phyloP scores from a whole-genome alignment of 2,888 invertebrate species.

The Nipponacmea schrenckii region DNA sequence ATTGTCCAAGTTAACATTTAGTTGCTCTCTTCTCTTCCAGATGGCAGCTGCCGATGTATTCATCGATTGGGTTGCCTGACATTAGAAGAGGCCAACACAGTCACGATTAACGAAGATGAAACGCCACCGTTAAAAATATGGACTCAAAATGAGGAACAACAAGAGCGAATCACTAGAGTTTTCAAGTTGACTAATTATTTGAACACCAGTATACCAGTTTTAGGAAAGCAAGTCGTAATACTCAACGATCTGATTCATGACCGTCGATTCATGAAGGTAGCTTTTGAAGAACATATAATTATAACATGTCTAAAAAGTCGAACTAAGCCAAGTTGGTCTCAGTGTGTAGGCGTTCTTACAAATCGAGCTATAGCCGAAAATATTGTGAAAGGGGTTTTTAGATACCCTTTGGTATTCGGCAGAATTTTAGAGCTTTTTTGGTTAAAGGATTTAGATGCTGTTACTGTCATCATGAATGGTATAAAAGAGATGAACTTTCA shows the following conservation, averaged over 20 bases:
- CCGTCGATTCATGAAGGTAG: background rate
- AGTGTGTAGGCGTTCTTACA: background rate
- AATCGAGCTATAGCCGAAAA: background rate
- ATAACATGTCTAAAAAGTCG: background rate
- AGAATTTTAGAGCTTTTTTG: background rate
- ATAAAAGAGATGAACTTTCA: background rate
- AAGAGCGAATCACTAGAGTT: background rate
- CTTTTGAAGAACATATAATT: background rate
- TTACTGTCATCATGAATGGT: background rate
- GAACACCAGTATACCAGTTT: background rate
- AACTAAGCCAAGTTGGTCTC: background rate
- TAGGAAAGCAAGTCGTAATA: background rate
- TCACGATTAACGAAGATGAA: background rate
- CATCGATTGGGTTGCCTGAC: background rate
- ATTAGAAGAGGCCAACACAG: background rate
- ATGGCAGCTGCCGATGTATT: no score
- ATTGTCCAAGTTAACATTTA: background rate
- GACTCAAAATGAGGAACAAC: background rate
- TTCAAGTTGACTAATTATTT: background rate
- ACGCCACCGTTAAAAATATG: slow-evolving; percentile 1
- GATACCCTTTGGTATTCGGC: background rate
- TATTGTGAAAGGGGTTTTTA: background rate
- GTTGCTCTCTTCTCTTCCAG: background rate
- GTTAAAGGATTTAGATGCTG: background rate
- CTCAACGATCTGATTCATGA: background rate